A percentile compares a stretch with the other conserved stretches of the same genome.
These are phyloP conservation scores for Trichonephila clavipes DNA, from an alignment of 1,140 invertebrate genomes.

Conservation along the genomic window DNA sequence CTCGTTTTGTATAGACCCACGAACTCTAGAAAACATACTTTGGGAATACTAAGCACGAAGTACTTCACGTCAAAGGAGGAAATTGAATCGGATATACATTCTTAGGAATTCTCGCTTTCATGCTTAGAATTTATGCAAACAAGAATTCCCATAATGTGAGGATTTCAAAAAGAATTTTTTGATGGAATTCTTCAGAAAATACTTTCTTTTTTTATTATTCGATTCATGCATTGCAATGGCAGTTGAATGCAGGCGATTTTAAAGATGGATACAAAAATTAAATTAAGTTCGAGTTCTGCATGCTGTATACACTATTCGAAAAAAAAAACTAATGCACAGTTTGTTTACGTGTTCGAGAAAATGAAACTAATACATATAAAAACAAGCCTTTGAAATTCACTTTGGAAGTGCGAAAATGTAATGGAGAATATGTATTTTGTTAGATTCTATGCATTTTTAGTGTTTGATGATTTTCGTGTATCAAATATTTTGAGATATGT, in stretches of 20 bases:
- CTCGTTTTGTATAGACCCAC: not conserved
- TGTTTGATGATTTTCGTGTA: no score
- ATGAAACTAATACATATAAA: no score
- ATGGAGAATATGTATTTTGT: no score
- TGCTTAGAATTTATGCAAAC: constrained; percentile 53
- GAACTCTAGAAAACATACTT: constrained; percentile 26
- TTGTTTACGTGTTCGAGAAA: no score
- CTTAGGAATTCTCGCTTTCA: constrained; percentile 42
- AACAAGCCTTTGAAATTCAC: no score
- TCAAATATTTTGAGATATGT: no score
- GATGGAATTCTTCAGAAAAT: constrained; percentile 1
- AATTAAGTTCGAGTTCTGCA: constrained; percentile 6
- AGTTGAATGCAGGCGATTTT: constrained; percentile 1
- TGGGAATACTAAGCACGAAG: constrained; percentile 32
- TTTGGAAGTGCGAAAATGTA: no score
- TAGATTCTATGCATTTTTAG: no score
- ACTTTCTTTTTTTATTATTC: not conserved
- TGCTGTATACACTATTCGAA: not conserved
- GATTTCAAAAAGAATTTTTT: constrained; percentile 21
- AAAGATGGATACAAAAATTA: constrained; percentile 23
- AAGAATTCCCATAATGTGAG: constrained; percentile 44
- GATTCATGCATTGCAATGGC: not conserved
- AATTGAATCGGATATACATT: constrained; percentile 51
- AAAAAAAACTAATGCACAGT: no score
- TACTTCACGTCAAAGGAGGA: constrained; percentile 28